Base-by-base conservation (phyloP, 23 tunicate genomes). In the Corella eumyota region DNA sequence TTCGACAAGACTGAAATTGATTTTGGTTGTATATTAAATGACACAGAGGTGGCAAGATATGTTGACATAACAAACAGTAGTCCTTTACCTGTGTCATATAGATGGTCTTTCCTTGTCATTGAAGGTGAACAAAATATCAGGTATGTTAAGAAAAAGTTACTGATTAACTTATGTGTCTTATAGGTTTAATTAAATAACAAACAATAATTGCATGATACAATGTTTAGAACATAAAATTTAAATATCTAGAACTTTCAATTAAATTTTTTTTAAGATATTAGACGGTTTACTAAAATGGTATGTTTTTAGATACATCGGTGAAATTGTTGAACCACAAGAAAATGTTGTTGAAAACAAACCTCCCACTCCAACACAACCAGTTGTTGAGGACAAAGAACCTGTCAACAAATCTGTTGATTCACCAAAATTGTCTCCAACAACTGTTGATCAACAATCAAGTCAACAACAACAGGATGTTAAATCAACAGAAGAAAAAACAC, bases 21-120 rank as follows among this genome's bases (percentile, higher is more conserved):
- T 34, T 92, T 92, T 60, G 98, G 98, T 19, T 81, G 92, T 40
- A 92, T 92, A 50, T 59, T 92, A 58, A 92, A 92, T 72, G 98
- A 92, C 46, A 92, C 98, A 5, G 98, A 92, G 60, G 92, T 82
- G 2, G 92, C 84, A 0, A 58, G 76, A 32, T 72, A 62, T 46
- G 56, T 92, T 30, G 92, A 81, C 40, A 76, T 92, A 62, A 76
- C 86, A 28, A 92, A 92, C 68, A 76, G 71, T 71, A 83, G 92
- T 62, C 91, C 92, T 3, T 61, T 92, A 36, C 93, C 93, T 36
- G 88, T 92, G 1, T 30, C 72, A 1, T 92, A 92, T 60, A 66
- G 81, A 13, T 92, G 98, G 98, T 83, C 92, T 24, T 92, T 92
- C 46, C 55, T 75, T 32, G 92, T 92, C 51, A 73, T 58, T 5